These are phyloP conservation scores for Arenicola marina DNA, from an alignment of 2,888 invertebrate genomes.

Conservation along the genomic window DNA sequence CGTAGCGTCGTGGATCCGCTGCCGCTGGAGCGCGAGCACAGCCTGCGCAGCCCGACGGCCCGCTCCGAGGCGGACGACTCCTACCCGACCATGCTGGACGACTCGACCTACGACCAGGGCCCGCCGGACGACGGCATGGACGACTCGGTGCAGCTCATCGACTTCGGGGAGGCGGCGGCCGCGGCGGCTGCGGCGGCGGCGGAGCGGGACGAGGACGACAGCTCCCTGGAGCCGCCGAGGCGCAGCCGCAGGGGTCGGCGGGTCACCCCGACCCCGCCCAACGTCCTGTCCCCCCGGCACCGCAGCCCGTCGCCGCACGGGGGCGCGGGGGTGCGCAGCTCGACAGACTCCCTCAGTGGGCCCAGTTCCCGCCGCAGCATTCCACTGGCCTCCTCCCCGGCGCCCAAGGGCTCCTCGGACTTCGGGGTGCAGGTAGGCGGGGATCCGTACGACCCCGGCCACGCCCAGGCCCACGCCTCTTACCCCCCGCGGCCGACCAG, in stretches of 20 bases:
- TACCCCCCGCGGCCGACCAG: no score
- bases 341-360: constrained; percentile 4
- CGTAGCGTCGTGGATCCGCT: constrained; percentile 9
- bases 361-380: constrained; percentile 5
- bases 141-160: constrained; percentile 30
- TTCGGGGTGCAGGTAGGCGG: constrained; percentile 18
- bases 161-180: constrained; percentile 27
- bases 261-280: constrained; percentile 11
- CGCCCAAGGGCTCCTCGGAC: constrained; percentile 15
- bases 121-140: constrained; percentile 2
- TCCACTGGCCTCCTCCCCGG: neutral
- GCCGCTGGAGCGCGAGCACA: constrained; percentile 7
- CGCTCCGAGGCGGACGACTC: constrained; percentile 10
- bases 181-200: no score
- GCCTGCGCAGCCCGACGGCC: constrained; percentile 15
- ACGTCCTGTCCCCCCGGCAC: neutral
- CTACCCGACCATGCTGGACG: neutral
- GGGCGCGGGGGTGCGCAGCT: no score
- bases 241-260: neutral
- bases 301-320: neutral
- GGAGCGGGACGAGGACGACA: constrained; percentile 8
- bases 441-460: no score
- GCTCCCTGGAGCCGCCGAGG: neutral
- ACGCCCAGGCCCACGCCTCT: no score
- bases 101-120: neutral